phyloP scores from a whole-genome alignment of 2,113 vertebrate genomes.

The Alosa alosa region DNA sequence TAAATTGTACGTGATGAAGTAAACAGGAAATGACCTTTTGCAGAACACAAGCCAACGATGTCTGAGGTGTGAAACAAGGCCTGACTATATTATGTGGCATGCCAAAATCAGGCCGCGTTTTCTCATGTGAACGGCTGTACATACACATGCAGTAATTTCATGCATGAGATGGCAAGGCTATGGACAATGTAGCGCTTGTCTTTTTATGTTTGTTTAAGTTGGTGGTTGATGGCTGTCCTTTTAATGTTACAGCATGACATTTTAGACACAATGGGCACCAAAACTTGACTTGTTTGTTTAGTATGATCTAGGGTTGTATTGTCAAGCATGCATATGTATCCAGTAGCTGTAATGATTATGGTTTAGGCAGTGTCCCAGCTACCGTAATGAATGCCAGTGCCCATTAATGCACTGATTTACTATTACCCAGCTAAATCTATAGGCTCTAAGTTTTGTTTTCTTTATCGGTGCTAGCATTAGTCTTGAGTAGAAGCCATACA shows the following conservation, averaged over 20 bases:
- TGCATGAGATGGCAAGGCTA: not conserved
- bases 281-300: not conserved
- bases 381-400: too few relatives aligned
- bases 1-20: not conserved
- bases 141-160: not conserved
- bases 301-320: not conserved
- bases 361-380: not conserved
- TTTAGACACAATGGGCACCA: not conserved
- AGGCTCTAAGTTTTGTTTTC: not conserved
- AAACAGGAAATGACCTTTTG: conserved; percentile 19
- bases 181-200: not conserved
- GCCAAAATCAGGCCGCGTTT: not conserved
- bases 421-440: not conserved
- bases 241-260: not conserved
- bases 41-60: conserved; percentile 1
- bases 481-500: not conserved
- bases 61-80: conserved; percentile 11
- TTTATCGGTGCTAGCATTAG: not conserved
- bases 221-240: not conserved
- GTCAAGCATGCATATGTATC: not conserved
- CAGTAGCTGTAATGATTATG: not conserved
- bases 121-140: not conserved
- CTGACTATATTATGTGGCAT: not conserved
- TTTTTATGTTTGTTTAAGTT: not conserved
- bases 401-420: not conserved